A percentile compares a stretch with the other conserved stretches of the same genome.
Conservation (phyloP, 2,113 vertebrate species). For the Ceyx melanurus region DNA sequence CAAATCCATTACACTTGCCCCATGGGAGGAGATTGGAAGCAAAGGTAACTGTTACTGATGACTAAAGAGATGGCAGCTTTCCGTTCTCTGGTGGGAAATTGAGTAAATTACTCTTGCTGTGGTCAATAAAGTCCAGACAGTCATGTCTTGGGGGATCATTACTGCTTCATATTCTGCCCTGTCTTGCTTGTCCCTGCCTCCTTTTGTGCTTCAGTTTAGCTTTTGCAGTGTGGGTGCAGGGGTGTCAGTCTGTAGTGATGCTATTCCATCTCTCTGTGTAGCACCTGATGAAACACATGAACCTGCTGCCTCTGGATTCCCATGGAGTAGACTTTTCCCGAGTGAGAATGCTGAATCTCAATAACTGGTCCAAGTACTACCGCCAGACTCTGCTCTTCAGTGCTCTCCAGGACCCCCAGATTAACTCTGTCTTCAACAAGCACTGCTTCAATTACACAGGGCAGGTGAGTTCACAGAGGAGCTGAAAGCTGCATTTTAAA, state of each 20-base stretch:
- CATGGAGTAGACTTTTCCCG: conserved; percentile 95
- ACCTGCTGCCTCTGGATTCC: conserved; percentile 89
- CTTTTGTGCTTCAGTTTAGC: not conserved
- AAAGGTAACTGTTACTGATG: not conserved
- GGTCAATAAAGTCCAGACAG: not conserved
- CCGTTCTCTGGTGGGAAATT: not conserved
- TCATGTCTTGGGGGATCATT: not conserved
- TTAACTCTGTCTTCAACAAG: conserved; percentile 90
- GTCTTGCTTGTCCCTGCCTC: not conserved
- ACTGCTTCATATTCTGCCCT: not conserved
- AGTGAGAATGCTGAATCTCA: conserved; percentile 92
- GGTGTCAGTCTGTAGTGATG: not conserved
- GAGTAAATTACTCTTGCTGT: not conserved
- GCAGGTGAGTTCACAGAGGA: conserved; percentile 77
- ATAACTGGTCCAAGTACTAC: conserved; percentile 88
- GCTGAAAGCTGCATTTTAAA: not conserved
- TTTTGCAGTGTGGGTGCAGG: not conserved
- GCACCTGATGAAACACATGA: conserved; percentile 92
- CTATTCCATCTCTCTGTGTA: conserved; percentile 48
- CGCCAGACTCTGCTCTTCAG: conserved; percentile 93
- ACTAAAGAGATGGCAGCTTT: not conserved
- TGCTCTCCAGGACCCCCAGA: conserved; percentile 88
- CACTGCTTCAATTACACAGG: conserved; percentile 88
- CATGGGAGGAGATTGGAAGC: not conserved
- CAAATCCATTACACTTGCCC: not conserved